Percentiles rank a stretch among this genome's conserved stretches.
These are phyloP conservation scores for Psophia crepitans DNA, from an alignment of 2,113 vertebrate genomes.

Conservation along the genomic window DNA sequence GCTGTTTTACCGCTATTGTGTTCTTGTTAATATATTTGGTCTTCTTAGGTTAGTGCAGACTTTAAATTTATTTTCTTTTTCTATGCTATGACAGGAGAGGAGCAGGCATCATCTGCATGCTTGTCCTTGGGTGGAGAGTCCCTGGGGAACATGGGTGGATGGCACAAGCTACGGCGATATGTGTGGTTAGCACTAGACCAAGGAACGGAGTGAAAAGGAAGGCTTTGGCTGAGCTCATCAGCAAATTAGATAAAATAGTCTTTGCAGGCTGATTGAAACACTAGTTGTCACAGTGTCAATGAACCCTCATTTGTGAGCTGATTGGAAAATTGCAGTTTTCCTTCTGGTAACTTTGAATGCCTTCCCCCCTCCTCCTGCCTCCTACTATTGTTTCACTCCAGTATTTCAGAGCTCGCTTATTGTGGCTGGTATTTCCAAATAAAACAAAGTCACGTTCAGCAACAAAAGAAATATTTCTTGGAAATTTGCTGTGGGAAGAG, in stretches of 20 bases:
- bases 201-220: not conserved
- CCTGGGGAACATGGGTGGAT: not conserved
- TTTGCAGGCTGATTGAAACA: not conserved
- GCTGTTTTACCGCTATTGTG: not conserved
- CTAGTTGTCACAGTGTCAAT: not conserved
- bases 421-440: not conserved
- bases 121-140: not conserved
- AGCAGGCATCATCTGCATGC: not conserved
- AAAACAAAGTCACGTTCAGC: not conserved
- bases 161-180: not conserved
- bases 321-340: slow-evolving; percentile 10
- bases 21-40: not conserved
- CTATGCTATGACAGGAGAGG: not conserved
- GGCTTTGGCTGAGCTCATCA: not conserved
- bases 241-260: not conserved
- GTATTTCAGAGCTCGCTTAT: not conserved
- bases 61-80: not conserved
- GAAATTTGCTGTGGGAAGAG: not conserved
- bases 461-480: not conserved
- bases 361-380: not conserved
- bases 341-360: not conserved
- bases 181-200: not conserved
- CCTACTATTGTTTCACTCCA: not conserved
- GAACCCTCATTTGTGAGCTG: not conserved
- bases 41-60: fast-evolving